Evolutionary conservation across 2,888 invertebrate species (phyloP).

Genomic region (Euphydryas editha): DNA sequence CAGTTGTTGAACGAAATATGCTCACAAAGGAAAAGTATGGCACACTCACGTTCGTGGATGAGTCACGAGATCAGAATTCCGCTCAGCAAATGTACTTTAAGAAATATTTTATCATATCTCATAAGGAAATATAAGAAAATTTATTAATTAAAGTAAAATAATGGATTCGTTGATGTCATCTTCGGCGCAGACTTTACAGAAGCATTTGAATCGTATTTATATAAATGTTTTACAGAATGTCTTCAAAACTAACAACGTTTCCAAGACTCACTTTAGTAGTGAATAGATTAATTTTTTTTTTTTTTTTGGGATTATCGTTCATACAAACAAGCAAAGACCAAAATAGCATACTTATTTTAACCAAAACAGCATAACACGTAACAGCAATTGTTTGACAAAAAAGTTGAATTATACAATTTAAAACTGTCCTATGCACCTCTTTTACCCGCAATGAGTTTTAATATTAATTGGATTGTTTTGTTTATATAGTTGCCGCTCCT

Average conservation of each 20-base stretch:
- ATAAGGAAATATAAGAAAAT: constrained; percentile 1
- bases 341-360: no score
- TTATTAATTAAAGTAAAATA: neutral
- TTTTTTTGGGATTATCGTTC: no score
- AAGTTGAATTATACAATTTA: no score
- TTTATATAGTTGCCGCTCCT: no score
- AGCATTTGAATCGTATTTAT: neutral
- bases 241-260: neutral
- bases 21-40: constrained; percentile 44
- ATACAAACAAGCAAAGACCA: no score
- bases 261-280: neutral
- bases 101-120: constrained; percentile 15
- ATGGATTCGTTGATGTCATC: neutral
- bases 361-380: no score
- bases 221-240: neutral
- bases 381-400: no score
- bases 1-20: constrained; percentile 42
- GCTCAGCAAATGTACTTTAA: constrained; percentile 35
- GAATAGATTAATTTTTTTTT: no score
- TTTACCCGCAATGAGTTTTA: no score
- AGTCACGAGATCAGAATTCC: constrained; percentile 44
- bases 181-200: neutral
- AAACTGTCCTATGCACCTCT: no score
- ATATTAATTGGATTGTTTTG: no score
- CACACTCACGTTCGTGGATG: constrained; percentile 39